Conservation (phyloP, 2,888 invertebrate species). For the Cataglyphis albicans region DNA sequence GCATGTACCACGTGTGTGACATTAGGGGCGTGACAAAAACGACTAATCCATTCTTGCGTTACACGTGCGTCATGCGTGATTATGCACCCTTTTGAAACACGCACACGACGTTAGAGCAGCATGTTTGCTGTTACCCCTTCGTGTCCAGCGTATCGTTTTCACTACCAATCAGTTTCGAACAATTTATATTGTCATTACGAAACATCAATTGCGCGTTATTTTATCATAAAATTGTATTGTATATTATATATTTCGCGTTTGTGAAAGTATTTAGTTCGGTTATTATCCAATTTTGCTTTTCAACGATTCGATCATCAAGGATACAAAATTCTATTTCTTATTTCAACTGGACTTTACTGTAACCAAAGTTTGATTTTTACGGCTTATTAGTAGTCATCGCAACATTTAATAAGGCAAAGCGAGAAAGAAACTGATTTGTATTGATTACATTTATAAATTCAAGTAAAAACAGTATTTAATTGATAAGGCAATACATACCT, state of each 20-base stretch:
- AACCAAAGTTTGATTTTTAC: neutral
- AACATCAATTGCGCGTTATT: neutral
- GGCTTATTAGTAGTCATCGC: neutral
- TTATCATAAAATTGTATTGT: neutral
- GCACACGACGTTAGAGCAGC: neutral
- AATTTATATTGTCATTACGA: conserved; percentile 17
- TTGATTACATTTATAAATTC: neutral
- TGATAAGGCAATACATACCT: neutral
- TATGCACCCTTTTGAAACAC: conserved; percentile 45
- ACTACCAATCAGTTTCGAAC: conserved; percentile 1
- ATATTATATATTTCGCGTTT: neutral
- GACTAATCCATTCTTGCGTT: conserved; percentile 26
- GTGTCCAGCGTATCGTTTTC: conserved; percentile 29
- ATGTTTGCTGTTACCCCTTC: conserved; percentile 33
- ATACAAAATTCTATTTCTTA: neutral
- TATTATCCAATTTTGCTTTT: neutral
- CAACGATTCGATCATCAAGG: neutral
- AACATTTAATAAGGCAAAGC: neutral
- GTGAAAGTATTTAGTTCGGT: neutral
- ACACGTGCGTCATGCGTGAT: conserved; percentile 41
- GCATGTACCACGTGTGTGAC: conserved; percentile 47
- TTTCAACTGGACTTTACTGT: neutral
- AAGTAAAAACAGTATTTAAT: neutral
- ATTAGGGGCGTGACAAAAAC: conserved; percentile 34
- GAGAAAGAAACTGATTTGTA: neutral